Conservation (phyloP, 1,140 invertebrate species). For the Solen grandis region DNA sequence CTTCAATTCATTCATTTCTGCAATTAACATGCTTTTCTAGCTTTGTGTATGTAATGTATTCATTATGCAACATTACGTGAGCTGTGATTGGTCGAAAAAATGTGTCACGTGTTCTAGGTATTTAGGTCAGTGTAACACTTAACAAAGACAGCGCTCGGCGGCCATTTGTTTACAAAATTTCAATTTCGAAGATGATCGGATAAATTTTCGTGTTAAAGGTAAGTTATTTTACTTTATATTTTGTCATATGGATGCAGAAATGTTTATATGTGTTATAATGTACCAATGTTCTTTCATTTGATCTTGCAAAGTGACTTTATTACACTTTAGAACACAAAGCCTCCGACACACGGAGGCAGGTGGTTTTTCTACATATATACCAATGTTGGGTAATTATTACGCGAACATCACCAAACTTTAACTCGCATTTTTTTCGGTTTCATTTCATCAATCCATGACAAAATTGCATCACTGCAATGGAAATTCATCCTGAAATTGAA, state of each 20-base stretch:
- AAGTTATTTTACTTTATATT: constrained; percentile 20
- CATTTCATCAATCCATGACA: no score
- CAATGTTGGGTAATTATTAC: constrained; percentile 40
- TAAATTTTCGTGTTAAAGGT: constrained; percentile 45
- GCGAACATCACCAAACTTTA: neutral
- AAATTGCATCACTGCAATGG: no score
- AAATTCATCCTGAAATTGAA: no score
- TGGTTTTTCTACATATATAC: no score
- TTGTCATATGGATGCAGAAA: no score
- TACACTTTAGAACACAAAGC: no score
- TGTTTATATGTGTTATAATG: no score
- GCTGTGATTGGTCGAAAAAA: constrained; percentile 48
- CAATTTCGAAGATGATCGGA: constrained; percentile 55
- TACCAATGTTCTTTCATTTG: no score
- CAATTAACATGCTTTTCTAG: neutral
- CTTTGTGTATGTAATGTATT: constrained; percentile 37
- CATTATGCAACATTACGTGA: constrained; percentile 58
- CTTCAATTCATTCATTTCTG: no score
- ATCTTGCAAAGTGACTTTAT: no score
- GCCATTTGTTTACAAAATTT: constrained; percentile 57
- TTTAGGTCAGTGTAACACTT: constrained; percentile 58
- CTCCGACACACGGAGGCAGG: no score
- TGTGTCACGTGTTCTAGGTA: constrained; percentile 57
- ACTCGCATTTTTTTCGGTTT: neutral
- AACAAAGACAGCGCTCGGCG: constrained; percentile 54